Conservation (phyloP, 2,797 vertebrate genomes). For the Loris lydekkerianus region DNA sequence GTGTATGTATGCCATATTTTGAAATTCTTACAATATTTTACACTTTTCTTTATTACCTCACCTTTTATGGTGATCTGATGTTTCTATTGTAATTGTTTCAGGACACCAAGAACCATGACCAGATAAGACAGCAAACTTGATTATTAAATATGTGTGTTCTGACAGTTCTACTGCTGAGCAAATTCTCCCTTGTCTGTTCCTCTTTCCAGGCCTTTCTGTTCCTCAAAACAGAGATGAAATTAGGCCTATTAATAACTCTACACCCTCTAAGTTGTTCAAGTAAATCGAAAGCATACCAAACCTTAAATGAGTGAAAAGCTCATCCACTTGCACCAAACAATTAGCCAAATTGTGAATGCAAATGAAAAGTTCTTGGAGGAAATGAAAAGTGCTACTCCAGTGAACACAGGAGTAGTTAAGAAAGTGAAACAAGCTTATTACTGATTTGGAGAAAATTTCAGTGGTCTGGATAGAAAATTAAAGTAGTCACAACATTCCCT, state of each 20-base stretch:
- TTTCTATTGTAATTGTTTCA: neutral
- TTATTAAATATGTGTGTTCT: too few species aligned
- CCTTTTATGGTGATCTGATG: neutral
- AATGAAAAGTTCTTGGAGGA: neutral
- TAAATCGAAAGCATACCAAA: too few species aligned
- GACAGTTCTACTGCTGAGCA: too few species aligned
- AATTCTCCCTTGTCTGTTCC: too few species aligned
- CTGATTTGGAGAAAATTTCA: neutral
- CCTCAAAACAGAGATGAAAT: too few species aligned
- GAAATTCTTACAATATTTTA: neutral
- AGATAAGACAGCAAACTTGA: too few species aligned
- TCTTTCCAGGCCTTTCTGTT: too few species aligned
- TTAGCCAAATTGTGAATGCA: neutral
- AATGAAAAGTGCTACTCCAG: neutral
- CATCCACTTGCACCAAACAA: neutral
- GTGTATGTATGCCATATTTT: neutral
- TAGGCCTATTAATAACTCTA: too few species aligned
- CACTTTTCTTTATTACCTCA: neutral
- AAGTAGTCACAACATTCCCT: neutral
- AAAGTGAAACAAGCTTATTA: neutral
- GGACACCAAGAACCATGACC: too few species aligned
- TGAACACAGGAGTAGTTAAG: neutral
- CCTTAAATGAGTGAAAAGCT: neutral
- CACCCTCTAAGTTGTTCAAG: too few species aligned
- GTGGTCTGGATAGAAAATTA: neutral